These are phyloP conservation scores for Sciurus vulgaris DNA, from an alignment of 2,797 vertebrate species.

Conservation along the genomic window DNA sequence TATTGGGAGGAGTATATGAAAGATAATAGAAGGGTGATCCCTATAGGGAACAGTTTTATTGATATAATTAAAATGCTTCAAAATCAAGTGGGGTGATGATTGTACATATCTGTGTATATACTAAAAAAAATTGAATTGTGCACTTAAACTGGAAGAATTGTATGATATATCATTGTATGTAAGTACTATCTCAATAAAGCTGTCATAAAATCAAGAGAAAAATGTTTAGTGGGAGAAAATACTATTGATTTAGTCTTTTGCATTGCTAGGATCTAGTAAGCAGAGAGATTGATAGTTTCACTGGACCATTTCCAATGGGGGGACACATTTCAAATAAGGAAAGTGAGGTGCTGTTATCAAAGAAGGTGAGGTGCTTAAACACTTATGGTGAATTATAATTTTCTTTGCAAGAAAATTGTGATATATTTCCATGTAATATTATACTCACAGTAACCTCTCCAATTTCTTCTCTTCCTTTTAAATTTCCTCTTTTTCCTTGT, in stretches of 20 bases:
- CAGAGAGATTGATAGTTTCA: background rate
- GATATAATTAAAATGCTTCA: background rate
- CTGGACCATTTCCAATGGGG: background rate
- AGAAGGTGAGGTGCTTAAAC: constrained; percentile 24
- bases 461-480: background rate
- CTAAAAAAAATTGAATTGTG: background rate
- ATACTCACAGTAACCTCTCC: background rate
- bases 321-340: constrained; percentile 10
- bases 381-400: background rate
- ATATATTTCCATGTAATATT: background rate
- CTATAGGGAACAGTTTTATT: background rate
- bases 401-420: background rate
- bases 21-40: background rate
- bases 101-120: background rate
- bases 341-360: background rate
- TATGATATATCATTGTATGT: background rate
- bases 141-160: background rate
- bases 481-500: background rate
- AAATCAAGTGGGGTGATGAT: background rate
- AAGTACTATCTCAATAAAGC: constrained; percentile 9
- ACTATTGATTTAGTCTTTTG: constrained; percentile 8
- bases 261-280: background rate
- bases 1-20: background rate
- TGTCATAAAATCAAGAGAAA: constrained; percentile 38
- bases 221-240: background rate